Evolutionary conservation across 2,113 vertebrate species (phyloP).

Genomic region (Microtus richardsoni): DNA sequence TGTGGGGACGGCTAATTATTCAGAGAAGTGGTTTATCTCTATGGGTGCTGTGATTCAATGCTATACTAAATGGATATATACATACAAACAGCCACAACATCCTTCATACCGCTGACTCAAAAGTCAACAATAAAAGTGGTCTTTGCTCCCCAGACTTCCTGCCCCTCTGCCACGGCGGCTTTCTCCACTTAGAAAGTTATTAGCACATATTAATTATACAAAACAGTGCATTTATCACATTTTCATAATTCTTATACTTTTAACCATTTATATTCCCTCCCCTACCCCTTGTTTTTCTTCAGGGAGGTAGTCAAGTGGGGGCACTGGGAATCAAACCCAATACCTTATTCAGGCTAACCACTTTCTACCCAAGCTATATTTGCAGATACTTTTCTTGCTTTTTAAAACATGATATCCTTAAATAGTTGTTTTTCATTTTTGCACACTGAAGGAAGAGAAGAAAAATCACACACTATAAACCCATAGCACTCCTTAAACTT

Average conservation of each 20-base stretch:
- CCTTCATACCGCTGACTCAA: background rate
- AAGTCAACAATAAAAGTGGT: background rate
- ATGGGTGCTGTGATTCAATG: background rate
- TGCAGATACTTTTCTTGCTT: background rate
- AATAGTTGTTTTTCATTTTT: constrained; percentile 55
- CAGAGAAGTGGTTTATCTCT: background rate
- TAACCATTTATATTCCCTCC: background rate
- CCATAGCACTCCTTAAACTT: background rate
- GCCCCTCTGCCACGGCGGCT: background rate
- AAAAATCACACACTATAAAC: background rate
- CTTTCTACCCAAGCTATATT: background rate
- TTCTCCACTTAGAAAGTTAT: background rate
- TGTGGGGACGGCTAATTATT: background rate
- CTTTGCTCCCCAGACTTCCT: too few species aligned
- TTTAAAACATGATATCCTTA: background rate
- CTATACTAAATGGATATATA: constrained; percentile 19
- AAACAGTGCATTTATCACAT: background rate
- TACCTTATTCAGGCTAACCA: background rate
- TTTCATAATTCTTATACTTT: background rate
- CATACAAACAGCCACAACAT: background rate
- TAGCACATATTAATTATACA: background rate
- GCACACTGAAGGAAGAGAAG: background rate
- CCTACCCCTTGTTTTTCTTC: background rate
- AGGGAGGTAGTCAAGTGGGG: too few species aligned
- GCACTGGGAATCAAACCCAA: background rate